A percentile compares a stretch with the other conserved stretches of the same genome.
phyloP scores from a whole-genome alignment of 2,113 vertebrate genomes.

The Pyxicephalus adspersus region DNA sequence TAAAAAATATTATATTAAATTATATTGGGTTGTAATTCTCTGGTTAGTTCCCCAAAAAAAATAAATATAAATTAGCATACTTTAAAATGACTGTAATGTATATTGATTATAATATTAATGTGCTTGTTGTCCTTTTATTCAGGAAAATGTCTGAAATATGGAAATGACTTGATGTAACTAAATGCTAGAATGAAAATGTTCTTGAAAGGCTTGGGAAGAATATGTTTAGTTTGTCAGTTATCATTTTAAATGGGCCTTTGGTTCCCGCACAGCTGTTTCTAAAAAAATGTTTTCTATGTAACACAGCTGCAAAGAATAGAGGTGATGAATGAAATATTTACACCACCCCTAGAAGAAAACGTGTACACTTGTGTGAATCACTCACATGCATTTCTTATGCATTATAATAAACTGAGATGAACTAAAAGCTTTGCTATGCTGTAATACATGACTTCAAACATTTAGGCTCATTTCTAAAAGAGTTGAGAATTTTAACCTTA shows the following conservation, averaged over 20 bases:
- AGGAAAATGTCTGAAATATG: background rate
- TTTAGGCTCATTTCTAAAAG: too few relatives aligned
- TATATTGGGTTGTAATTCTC: too few relatives aligned
- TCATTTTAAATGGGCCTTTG: conserved; percentile 45
- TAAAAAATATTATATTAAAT: too few relatives aligned
- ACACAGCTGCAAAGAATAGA: conserved; percentile 70
- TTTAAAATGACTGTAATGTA: too few relatives aligned
- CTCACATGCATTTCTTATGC: conserved; percentile 76
- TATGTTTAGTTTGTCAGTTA: conserved; percentile 40
- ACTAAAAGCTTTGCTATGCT: conserved; percentile 14
- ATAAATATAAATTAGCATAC: too few relatives aligned
- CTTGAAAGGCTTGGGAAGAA: conserved; percentile 23
- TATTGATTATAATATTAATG: too few relatives aligned
- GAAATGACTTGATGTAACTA: background rate
- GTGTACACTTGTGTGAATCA: conserved; percentile 74
- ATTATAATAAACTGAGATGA: background rate
- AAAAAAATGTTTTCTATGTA: conserved; percentile 74
- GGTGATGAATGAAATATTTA: conserved; percentile 76
- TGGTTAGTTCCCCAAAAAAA: too few relatives aligned
- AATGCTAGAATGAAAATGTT: background rate
- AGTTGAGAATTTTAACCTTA: too few relatives aligned
- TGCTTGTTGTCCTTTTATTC: background rate
- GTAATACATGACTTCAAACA: background rate
- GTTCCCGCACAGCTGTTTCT: conserved; percentile 58
- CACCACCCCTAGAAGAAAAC: conserved; percentile 73